phyloP scores from a whole-genome alignment of 2,113 vertebrate species.

The Elachura formosa region DNA sequence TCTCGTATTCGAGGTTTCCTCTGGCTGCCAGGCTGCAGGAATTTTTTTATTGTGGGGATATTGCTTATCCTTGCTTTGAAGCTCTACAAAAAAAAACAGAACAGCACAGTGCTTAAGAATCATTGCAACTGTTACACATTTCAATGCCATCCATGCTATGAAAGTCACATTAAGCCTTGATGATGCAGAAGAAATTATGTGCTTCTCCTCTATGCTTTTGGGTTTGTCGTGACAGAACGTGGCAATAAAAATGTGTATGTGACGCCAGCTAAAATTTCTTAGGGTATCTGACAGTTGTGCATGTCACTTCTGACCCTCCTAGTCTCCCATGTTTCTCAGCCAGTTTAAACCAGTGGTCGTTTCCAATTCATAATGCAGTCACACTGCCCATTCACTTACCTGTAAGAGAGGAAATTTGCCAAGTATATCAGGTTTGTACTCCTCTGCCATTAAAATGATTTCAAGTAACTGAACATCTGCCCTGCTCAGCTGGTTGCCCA shows the following conservation, averaged over 20 bases:
- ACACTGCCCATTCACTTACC: conserved; percentile 53
- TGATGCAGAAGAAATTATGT: neutral
- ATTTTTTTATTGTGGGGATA: too few species aligned
- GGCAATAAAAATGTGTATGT: neutral
- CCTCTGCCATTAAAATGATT: conserved; percentile 77
- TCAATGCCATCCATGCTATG: neutral
- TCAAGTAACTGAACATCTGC: conserved; percentile 83
- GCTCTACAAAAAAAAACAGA: too few species aligned
- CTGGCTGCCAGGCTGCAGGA: too few species aligned
- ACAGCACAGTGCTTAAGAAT: too few species aligned
- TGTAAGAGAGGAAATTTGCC: conserved; percentile 72
- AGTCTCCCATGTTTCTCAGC: neutral
- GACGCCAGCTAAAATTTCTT: neutral
- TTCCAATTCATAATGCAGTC: neutral
- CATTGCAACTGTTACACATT: too few species aligned
- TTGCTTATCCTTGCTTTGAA: too few species aligned
- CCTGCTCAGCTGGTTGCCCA: conserved; percentile 75
- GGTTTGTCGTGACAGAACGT: neutral
- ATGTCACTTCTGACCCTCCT: neutral
- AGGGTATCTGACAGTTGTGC: neutral
- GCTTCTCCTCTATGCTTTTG: neutral
- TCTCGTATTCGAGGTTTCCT: too few species aligned
- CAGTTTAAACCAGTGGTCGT: neutral
- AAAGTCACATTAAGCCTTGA: neutral
- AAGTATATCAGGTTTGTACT: conserved; percentile 68